Evolutionary conservation across 2,113 vertebrate genomes (phyloP), one percentile per base, ranked within the genome.

Genomic region (Panthera uncia): DNA sequence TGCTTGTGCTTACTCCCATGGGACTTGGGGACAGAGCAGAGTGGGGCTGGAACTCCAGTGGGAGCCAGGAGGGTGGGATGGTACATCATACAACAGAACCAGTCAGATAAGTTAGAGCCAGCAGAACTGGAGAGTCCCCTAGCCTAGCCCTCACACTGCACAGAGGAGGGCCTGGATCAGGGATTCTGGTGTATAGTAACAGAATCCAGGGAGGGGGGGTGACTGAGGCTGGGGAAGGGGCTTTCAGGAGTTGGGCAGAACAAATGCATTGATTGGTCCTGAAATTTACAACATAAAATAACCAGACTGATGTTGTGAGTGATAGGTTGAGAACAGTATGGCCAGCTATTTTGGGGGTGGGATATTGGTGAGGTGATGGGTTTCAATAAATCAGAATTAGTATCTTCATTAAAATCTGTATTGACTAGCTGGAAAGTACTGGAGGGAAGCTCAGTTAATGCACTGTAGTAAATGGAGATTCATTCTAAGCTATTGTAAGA

Each of bases 11-110:
- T 29, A 9, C n/a, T 48, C 45, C 45, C 11, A 13, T 6, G 45
- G 73, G 50, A 25, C n/a, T 38, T 29, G 0, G 0, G 69, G 61
- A 6, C 23, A 1, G 81, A 41, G 6, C 10, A 11, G 57, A 50
- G 31, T 0, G 0, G 23, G 23, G 50, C n/a, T 16, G 0, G 16
- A 3, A 29, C 38, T 69, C 79, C 27, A 0, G 0, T 2, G 4
- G 11, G 11, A 38, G 5, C 78, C 4, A 13, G 36, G 65, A 25
- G 12, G 10, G 11, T 7, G 41, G 57, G 29, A 5, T 2, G n/a
- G 66, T 11, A 19, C 0, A 0, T 52, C 7, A 23, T 10, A 7
- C 29, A 31, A 18, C 12, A 8, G 27, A 9, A 52, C 9, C 5
- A 29, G 4, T 29, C 8, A 45, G 82, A 61, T 71, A 38, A 1